Conservation (phyloP, 2,888 invertebrate species). For the Entomobrya proxima region DNA sequence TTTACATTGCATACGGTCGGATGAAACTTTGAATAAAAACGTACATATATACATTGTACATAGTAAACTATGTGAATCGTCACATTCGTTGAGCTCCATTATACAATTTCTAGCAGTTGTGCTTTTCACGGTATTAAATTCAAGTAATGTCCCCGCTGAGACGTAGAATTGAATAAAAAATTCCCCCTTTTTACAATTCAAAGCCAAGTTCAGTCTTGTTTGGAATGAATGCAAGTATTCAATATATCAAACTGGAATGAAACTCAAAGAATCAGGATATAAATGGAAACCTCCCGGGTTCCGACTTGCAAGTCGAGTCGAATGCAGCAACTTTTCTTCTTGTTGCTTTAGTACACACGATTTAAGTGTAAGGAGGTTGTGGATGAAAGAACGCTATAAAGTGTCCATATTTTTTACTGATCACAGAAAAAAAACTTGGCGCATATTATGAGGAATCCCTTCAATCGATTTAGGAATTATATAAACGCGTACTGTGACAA, state of each 20-base stretch:
- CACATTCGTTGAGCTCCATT: slow-evolving; percentile 45
- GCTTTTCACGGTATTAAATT: slow-evolving; percentile 51
- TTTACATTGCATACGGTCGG: slow-evolving; percentile 20
- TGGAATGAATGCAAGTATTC: neutral
- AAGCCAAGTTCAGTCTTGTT: slow-evolving; percentile 12
- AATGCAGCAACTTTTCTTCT: neutral
- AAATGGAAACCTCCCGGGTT: slow-evolving; percentile 42
- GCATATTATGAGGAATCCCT: neutral
- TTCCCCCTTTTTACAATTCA: slow-evolving; percentile 39
- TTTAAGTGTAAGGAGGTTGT: neutral
- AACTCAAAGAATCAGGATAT: neutral
- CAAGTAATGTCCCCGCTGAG: slow-evolving; percentile 57
- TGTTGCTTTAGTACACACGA: neutral
- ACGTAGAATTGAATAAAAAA: slow-evolving; percentile 39
- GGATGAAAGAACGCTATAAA: neutral
- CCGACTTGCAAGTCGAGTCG: neutral
- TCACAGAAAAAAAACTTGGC: neutral
- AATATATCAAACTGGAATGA: slow-evolving; percentile 40
- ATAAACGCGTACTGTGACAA: too few species aligned
- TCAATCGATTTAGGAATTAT: neutral
- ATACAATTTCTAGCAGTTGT: slow-evolving; percentile 42
- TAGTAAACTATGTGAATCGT: slow-evolving; percentile 47
- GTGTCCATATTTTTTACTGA: neutral
- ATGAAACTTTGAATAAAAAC: slow-evolving; percentile 17
- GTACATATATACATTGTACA: neutral